A percentile compares a stretch with the other conserved stretches of the same genome.
Evolutionary conservation across 2,888 invertebrate genomes (phyloP).

Genomic region (Standfussiana lucernea): DNA sequence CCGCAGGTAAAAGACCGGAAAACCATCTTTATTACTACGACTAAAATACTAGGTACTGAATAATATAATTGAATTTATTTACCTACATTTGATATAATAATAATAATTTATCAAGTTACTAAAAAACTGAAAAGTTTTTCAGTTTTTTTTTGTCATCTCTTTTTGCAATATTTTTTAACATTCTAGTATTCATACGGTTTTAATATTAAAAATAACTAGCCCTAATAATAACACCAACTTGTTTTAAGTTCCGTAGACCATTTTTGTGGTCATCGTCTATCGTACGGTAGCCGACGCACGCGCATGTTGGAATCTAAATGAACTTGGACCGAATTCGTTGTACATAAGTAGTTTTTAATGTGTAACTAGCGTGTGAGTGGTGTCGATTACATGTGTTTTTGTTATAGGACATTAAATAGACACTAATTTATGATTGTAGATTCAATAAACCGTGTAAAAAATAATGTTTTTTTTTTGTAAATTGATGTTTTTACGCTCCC

Average conservation of each 20-base stretch:
- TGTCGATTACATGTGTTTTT: conserved; percentile 61
- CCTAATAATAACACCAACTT: background rate
- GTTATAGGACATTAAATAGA: conserved; percentile 37
- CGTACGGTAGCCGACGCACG: conserved; percentile 46
- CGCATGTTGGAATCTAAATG: conserved; percentile 68
- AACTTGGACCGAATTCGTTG: conserved; percentile 84
- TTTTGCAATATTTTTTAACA: background rate
- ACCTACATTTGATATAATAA: no score
- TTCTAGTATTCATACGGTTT: background rate
- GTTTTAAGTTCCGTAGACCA: conserved; percentile 38
- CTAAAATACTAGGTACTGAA: background rate
- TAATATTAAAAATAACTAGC: background rate
- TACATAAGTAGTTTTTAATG: conserved; percentile 79
- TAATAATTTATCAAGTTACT: background rate
- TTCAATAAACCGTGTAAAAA: conserved; percentile 47
- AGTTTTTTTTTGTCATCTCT: background rate
- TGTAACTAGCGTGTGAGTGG: conserved; percentile 70
- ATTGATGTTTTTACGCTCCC: conserved; percentile 1
- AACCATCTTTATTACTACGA: background rate
- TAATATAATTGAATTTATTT: background rate
- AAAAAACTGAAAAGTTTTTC: no score
- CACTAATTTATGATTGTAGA: conserved; percentile 43
- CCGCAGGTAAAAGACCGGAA: conserved; percentile 41
- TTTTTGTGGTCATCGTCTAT: conserved; percentile 44
- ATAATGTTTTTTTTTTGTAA: background rate